Evolutionary conservation across 2,113 vertebrate genomes (phyloP), one percentile per base, ranked within the genome.

Genomic region (Caracal caracal): DNA sequence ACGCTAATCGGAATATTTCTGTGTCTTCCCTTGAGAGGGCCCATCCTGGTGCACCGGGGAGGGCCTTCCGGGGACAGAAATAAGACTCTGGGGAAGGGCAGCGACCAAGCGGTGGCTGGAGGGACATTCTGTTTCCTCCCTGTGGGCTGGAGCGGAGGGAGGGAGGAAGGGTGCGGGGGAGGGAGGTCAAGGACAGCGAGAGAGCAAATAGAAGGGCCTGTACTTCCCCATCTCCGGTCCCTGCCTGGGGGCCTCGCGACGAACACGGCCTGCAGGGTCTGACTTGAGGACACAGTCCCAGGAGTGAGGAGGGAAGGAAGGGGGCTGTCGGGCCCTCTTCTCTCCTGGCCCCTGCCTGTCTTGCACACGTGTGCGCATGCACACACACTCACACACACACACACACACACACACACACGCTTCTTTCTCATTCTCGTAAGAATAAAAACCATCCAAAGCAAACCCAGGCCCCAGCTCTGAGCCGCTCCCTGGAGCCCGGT

Each of bases 401-500:
- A 13, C 22, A 63, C 26, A 13, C 24, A 63, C 26, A 11, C 63
- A 10, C 6, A 12, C 17, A 12, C 53, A 19, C 3, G 1, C 24
- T 1, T 8, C 63, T 68, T 30, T 53, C 68, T 96, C 95, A 76
- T 10, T 96, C 68, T 96, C 80, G 82, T 68, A 96, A 97, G 95
- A 98, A 28, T 76, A n/a, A 86, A 88, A 22, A 87, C 96, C 97
- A 97, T 92, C 93, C 95, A 90, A 82, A 97, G 71, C 93, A 65
- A 8, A 3, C 63, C 90, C 56, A 79, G 0, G 37, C 88, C 95
- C 96, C 95, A 68, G 76, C 30, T 76, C 78, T 19, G 61, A n/a
- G 63, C 43, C 12, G 70, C 24, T 9, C 63, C 66, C n/a, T 2
- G 4, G 7, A 10, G 53, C 61, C 92, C 22, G 22, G 6, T 13